Evolutionary conservation across 2,888 invertebrate genomes (phyloP).

Genomic region (Himalopsyche anomala): DNA sequence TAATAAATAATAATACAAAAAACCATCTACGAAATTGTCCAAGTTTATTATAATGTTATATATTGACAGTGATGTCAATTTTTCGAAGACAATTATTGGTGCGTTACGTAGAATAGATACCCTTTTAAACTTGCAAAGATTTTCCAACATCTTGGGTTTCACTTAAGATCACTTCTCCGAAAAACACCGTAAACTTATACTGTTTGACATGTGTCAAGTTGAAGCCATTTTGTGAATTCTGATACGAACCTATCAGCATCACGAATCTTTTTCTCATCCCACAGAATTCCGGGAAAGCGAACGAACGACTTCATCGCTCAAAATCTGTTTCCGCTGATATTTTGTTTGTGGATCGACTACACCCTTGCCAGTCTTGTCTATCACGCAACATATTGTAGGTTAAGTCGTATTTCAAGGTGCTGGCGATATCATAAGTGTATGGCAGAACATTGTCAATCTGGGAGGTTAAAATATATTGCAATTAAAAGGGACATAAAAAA

Average conservation of each 20-base stretch:
- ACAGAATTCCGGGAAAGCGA: neutral
- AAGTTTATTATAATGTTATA: too few relatives aligned
- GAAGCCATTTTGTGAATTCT: slow-evolving; percentile 2
- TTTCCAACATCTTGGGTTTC: neutral
- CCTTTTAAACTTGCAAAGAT: neutral
- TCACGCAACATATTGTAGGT: too few relatives aligned
- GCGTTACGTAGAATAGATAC: too few relatives aligned
- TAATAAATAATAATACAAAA: too few relatives aligned
- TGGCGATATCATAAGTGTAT: too few relatives aligned
- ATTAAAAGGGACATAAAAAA: too few relatives aligned
- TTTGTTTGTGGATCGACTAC: neutral
- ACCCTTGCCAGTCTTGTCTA: neutral
- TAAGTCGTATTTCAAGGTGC: too few relatives aligned
- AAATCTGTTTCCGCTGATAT: slow-evolving; percentile 14
- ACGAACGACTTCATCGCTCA: neutral
- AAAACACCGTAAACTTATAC: neutral
- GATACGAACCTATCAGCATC: slow-evolving; percentile 16
- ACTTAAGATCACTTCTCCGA: neutral
- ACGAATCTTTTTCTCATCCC: neutral
- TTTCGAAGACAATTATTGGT: too few relatives aligned
- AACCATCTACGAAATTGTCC: too few relatives aligned
- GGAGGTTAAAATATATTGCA: too few relatives aligned
- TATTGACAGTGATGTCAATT: too few relatives aligned
- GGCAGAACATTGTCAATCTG: too few relatives aligned
- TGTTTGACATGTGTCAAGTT: slow-evolving; percentile 17